Evolutionary conservation across 2,797 vertebrate species (phyloP), one percentile per base, ranked within the genome.

Genomic region (Graptemys geographica): DNA sequence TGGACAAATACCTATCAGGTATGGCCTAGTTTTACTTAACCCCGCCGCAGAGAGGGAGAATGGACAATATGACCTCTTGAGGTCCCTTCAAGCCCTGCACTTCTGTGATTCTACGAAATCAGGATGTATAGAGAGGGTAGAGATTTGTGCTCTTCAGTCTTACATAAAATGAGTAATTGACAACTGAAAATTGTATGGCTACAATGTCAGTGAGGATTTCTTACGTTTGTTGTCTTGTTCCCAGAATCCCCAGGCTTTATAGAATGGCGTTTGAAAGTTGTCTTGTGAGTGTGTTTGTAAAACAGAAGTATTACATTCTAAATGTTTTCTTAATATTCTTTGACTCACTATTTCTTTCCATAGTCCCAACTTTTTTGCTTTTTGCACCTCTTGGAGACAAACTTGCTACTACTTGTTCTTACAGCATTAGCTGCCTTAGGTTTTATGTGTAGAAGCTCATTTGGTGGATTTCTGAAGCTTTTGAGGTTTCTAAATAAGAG

Each of bases 331-430:
- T 44, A 41, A 41, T 27, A 44, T 9, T 2, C 4, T 69, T 55
- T 76, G 28, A 6, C 16, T 88, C 0, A 0, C 5, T 7, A 0
- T 28, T 88, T 80, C 53, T 57, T 28, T 49, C 76, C 85, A 53
- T 25, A 19, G 5, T 28, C n/a, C 28, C 62, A 65, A 8, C 16
- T 65, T 15, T 65, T 33, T n/a, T 65, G 33, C 62, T n/a, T 13
- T 65, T 65, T 65, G 11, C 12, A 9, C 10, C 33, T 33, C 19
- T 74, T 44, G 49, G 33, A 41, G 1, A 2, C 51, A 12, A 25
- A 33, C 13, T 16, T 82, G n/a, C 49, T 52, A 1, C 37, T 44
- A 44, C 41, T 6, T 13, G 12, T 79, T 79, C 62, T 55, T 53
- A 49, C 31, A 56, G 21, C 3, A 12, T 52, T 47, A 51, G 9